Percentiles rank a stretch among this genome's conserved stretches.
Conservation (phyloP, 2,888 invertebrate genomes). For the Hedychridium roseum region DNA sequence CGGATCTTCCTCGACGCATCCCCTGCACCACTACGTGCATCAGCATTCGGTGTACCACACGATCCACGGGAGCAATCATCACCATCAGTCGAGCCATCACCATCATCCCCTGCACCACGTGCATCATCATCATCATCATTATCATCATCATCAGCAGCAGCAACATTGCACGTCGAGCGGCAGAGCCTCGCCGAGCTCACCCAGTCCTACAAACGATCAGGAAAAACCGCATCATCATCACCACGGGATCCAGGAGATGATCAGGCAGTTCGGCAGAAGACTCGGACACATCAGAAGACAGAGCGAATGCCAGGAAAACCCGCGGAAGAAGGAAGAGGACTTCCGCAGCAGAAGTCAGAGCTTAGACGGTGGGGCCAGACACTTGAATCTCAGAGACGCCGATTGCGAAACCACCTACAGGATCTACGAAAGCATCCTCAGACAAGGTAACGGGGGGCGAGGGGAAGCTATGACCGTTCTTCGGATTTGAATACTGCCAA, state of each 20-base stretch:
- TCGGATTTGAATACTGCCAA: no score
- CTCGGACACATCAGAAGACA: constrained; percentile 76
- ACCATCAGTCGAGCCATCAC: constrained; percentile 33
- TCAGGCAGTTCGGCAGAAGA: constrained; percentile 79
- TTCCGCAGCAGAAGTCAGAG: constrained; percentile 83
- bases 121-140: constrained; percentile 52
- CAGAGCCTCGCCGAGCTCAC: constrained; percentile 45
- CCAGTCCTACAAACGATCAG: constrained; percentile 49
- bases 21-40: constrained; percentile 14
- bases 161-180: constrained; percentile 32
- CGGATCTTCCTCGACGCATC: constrained; percentile 59
- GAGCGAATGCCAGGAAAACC: constrained; percentile 68
- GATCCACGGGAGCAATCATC: constrained; percentile 50
- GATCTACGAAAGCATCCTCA: constrained; percentile 81
- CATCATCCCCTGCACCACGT: constrained; percentile 50
- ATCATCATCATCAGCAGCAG: constrained; percentile 43
- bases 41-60: constrained; percentile 61
- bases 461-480: no score
- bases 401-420: constrained; percentile 85
- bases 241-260: constrained; percentile 80
- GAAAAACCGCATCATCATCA: constrained; percentile 67
- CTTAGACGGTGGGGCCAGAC: constrained; percentile 71
- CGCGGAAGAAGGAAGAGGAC: constrained; percentile 69
- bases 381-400: constrained; percentile 61
- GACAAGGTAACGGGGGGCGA: constrained; percentile 69